Evolutionary conservation across 1,140 invertebrate genomes (phyloP).

Genomic region (Hormaphis cornu): DNA sequence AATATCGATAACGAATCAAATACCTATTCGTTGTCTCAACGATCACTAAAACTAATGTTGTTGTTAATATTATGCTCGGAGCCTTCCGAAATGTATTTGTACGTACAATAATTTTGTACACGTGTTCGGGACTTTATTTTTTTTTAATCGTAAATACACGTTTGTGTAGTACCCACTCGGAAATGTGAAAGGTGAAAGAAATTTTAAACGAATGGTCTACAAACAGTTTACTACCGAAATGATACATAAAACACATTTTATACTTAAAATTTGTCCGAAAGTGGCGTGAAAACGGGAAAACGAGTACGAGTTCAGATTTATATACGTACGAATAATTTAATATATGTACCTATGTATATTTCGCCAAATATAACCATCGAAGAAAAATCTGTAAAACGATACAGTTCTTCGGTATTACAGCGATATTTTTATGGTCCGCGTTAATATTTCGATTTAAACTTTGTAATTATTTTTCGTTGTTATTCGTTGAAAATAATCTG

Average conservation of each 20-base stretch:
- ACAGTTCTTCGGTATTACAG: too few species aligned
- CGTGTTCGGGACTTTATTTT: background rate
- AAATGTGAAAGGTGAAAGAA: conserved; percentile 32
- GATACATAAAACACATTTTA: background rate
- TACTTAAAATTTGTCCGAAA: background rate
- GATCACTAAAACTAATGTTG: background rate
- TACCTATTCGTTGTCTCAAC: background rate
- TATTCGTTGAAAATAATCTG: too few species aligned
- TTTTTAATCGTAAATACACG: background rate
- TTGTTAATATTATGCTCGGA: background rate
- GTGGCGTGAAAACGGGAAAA: too few species aligned
- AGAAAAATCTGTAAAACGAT: too few species aligned
- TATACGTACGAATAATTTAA: too few species aligned
- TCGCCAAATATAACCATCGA: too few species aligned
- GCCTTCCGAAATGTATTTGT: background rate
- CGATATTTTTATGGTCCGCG: too few species aligned
- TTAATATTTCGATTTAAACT: too few species aligned
- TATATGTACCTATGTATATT: too few species aligned
- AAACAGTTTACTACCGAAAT: background rate
- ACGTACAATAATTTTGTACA: background rate
- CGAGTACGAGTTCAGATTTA: too few species aligned
- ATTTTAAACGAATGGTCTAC: background rate
- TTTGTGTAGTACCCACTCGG: background rate
- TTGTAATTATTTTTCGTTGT: too few species aligned
- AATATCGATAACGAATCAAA: background rate